Percentiles rank a stretch among this genome's conserved stretches.
Evolutionary conservation across 2,888 invertebrate genomes (phyloP).

Genomic region (Lasioglossum zephyrum): DNA sequence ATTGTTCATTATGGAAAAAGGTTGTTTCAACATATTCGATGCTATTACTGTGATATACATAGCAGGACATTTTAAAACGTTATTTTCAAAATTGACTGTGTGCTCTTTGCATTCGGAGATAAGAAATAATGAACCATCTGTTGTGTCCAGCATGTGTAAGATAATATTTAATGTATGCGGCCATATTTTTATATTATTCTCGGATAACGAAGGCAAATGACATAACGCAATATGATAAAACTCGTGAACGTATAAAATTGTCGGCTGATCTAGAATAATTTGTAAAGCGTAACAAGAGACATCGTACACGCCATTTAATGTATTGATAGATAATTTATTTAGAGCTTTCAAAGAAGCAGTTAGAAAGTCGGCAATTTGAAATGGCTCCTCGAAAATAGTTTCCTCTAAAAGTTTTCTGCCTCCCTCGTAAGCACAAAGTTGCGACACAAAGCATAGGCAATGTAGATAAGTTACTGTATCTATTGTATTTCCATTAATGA

Average conservation of each 20-base stretch:
- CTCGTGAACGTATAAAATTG: slow-evolving; percentile 73
- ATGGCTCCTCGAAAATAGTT: slow-evolving; percentile 66
- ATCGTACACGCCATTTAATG: slow-evolving; percentile 77
- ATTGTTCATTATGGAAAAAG: slow-evolving; percentile 80
- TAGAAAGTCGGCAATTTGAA: slow-evolving; percentile 75
- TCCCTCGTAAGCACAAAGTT: slow-evolving; percentile 74
- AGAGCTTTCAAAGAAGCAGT: slow-evolving; percentile 73
- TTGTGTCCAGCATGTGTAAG: slow-evolving; percentile 76
- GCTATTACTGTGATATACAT: slow-evolving; percentile 72
- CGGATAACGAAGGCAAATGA: slow-evolving; percentile 69
- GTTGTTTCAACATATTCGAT: slow-evolving; percentile 78
- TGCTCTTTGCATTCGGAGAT: slow-evolving; percentile 71
- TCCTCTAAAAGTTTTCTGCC: slow-evolving; percentile 77
- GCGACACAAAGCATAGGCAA: slow-evolving; percentile 78
- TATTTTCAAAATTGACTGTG: slow-evolving; percentile 66
- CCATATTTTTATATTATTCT: slow-evolving; percentile 75
- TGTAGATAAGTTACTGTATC: slow-evolving; percentile 80
- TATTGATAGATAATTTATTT: slow-evolving; percentile 75
- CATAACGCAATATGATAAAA: slow-evolving; percentile 77
- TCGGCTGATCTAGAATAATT: slow-evolving; percentile 74
- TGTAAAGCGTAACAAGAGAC: slow-evolving; percentile 73
- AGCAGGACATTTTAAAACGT: slow-evolving; percentile 72
- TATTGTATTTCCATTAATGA: slow-evolving; percentile 79
- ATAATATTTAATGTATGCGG: slow-evolving; percentile 78
- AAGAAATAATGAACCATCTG: slow-evolving; percentile 78